Evolutionary conservation across 2,888 invertebrate genomes (phyloP), one percentile per base, ranked within the genome.

Genomic region (Coecobrya sp.): DNA sequence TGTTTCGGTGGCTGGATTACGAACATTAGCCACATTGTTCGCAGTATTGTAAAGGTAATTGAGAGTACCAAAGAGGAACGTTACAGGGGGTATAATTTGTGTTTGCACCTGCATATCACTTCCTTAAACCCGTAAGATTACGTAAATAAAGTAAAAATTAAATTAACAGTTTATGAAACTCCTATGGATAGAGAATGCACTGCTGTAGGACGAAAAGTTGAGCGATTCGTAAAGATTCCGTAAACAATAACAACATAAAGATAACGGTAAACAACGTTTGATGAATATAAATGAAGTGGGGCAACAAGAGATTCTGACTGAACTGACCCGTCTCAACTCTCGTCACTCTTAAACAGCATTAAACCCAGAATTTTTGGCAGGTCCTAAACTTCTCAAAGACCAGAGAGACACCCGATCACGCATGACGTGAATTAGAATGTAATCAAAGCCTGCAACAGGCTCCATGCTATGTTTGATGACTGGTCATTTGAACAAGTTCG

Each of bases 21-120:
- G 86, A 19, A 93, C 85, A 22, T 89, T 65, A 0, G 92, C 93
- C 30, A 93, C 92, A 90, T 93, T 93, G 70, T 87, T 93, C 0
- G 93, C 85, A 13, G 93, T 85, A 52, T 93, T 93, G 86, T 93
- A 93, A 16, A 93, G 84, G n/a, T 90, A 93, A 36, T 91, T 93
- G 19, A 93, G 59, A 13, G 93, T 86, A 25, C 93, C 91, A 10
- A 93, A 79, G 11, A 93, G 62, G 45, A 93, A 70, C 13, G 93
- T 76, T 3, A 91, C 84, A 0, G 93, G 93, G 45, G 91, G 88
- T 19, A 82, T 25, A 5, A 81, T 52, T 65, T 90, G 90, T 3
- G 76, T 65, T 86, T 89, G 92, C 42, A 93, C 16, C 59, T 81
- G 81, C 81, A 81, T 81, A 19, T 79, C 79, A 73, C 42, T 36